Conservation (phyloP, 2,888 invertebrate genomes). For the Ceraclea dissimilis region DNA sequence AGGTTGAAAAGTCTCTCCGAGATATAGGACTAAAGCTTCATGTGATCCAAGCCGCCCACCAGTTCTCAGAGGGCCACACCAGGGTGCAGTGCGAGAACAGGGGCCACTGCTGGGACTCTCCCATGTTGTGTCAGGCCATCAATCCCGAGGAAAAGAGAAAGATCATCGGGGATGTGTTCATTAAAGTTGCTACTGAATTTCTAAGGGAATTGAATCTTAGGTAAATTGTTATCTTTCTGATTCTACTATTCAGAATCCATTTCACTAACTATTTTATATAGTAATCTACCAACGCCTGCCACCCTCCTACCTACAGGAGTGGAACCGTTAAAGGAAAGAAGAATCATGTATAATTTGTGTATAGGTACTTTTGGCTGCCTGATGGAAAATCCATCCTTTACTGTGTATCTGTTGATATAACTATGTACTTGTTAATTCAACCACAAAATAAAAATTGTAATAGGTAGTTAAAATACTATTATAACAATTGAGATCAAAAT, state of each 20-base stretch:
- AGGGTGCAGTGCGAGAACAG: conserved; percentile 54
- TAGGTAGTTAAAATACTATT: too few relatives aligned
- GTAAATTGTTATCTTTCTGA: conserved; percentile 34
- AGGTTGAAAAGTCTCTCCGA: conserved; percentile 76
- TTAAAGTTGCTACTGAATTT: conserved; percentile 85
- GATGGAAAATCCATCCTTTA: too few relatives aligned
- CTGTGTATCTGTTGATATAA: too few relatives aligned
- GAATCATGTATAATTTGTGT: too few relatives aligned
- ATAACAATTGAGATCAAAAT: too few relatives aligned
- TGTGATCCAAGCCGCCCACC: conserved; percentile 63
- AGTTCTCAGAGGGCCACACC: conserved; percentile 77
- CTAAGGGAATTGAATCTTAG: conserved; percentile 78
- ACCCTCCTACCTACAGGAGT: too few relatives aligned
- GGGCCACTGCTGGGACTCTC: conserved; percentile 53
- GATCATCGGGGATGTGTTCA: conserved; percentile 98
- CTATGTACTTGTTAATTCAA: too few relatives aligned
- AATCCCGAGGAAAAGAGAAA: conserved; percentile 96
- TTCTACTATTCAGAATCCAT: not conserved
- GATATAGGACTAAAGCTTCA: conserved; percentile 77
- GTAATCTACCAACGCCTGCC: too few relatives aligned
- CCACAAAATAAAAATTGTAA: too few relatives aligned
- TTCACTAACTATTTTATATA: too few relatives aligned
- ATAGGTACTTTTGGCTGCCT: too few relatives aligned
- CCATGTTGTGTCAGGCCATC: conserved; percentile 76
- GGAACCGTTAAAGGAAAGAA: too few relatives aligned